These are phyloP conservation scores for Ecliptopera silaceata DNA, from an alignment of 2,888 invertebrate species.

Conservation along the genomic window DNA sequence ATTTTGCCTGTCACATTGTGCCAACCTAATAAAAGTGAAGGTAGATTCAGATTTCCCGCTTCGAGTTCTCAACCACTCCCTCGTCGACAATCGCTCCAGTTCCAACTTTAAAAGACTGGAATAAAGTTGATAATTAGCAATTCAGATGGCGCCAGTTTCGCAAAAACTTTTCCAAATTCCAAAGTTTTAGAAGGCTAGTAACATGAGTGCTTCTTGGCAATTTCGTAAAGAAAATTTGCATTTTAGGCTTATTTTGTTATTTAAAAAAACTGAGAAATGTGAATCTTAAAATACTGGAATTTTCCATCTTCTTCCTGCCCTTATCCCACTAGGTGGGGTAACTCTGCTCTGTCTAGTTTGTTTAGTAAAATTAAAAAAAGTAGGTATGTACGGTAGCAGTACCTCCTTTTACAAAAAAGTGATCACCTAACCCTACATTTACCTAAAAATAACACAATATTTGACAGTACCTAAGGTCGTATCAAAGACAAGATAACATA, in stretches of 20 bases:
- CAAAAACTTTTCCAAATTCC: slow-evolving; percentile 17
- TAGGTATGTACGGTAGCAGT: too few relatives aligned
- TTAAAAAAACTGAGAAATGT: background rate
- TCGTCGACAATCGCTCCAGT: background rate
- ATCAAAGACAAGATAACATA: too few relatives aligned
- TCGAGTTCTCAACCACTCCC: slow-evolving; percentile 6
- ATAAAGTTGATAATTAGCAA: slow-evolving; percentile 28
- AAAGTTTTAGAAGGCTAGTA: slow-evolving; percentile 22
- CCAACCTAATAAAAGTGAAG: background rate
- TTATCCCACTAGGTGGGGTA: too few relatives aligned
- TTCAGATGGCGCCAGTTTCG: slow-evolving; percentile 21
- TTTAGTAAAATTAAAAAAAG: too few relatives aligned
- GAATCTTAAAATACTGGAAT: too few relatives aligned
- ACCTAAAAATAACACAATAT: too few relatives aligned
- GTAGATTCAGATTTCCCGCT: background rate
- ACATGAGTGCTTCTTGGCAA: slow-evolving; percentile 14
- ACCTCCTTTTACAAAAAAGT: too few relatives aligned
- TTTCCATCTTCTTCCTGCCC: too few relatives aligned
- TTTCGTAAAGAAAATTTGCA: slow-evolving; percentile 4
- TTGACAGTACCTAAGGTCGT: too few relatives aligned
- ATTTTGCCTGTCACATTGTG: background rate
- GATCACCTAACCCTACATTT: too few relatives aligned
- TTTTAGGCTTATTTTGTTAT: background rate
- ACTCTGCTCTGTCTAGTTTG: too few relatives aligned
- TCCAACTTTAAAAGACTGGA: slow-evolving; percentile 9